phyloP scores from a whole-genome alignment of 2,797 vertebrate genomes.

The Loris lydekkerianus region DNA sequence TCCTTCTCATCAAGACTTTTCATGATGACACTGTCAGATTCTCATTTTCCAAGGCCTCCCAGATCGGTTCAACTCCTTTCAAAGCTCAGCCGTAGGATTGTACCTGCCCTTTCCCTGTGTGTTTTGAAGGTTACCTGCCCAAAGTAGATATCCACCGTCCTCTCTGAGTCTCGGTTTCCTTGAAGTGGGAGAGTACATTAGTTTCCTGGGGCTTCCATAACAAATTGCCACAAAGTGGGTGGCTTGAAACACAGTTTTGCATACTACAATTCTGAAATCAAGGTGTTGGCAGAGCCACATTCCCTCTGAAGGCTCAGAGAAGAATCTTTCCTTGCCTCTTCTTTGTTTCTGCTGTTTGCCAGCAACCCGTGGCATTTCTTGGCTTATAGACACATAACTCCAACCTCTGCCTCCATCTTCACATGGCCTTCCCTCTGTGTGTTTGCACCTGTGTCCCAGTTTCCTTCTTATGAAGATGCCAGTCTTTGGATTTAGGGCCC shows the following conservation, averaged over 20 bases:
- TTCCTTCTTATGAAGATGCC: background rate
- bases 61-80: background rate
- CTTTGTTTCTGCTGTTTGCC: background rate
- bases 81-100: background rate
- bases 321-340: background rate
- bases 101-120: background rate
- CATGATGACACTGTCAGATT: background rate
- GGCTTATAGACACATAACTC: background rate
- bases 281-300: background rate
- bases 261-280: background rate
- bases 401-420: background rate
- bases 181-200: background rate
- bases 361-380: background rate
- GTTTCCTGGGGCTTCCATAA: background rate
- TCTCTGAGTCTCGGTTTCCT: background rate
- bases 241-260: background rate
- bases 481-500: background rate
- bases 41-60: background rate
- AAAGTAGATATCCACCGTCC: accelerated
- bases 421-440: background rate
- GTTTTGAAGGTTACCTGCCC: background rate
- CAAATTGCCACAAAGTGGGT: background rate
- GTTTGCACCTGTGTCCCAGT: background rate
- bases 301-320: background rate
- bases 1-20: constrained; percentile 15